phyloP scores from a whole-genome alignment of 2,888 invertebrate species.

The Apomyelois bistriatella region DNA sequence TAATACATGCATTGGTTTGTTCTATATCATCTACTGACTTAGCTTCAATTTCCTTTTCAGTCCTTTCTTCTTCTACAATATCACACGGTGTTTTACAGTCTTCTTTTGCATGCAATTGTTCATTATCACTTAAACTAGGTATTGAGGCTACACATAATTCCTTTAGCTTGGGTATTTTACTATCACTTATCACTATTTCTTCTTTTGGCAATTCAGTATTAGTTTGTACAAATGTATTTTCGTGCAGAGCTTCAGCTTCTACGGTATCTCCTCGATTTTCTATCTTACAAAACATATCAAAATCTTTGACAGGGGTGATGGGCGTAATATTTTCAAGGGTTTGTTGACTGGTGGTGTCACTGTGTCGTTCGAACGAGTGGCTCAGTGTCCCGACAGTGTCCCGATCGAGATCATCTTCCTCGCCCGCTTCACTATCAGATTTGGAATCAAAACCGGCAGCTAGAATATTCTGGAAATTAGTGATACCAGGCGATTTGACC shows the following conservation, averaged over 20 bases:
- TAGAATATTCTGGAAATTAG: conserved; percentile 65
- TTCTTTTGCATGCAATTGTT: conserved; percentile 61
- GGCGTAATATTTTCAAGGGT: conserved; percentile 70
- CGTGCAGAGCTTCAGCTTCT: conserved; percentile 28
- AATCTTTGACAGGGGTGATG: conserved; percentile 63
- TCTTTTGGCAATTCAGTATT: conserved; percentile 62
- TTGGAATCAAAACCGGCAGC: conserved; percentile 49
- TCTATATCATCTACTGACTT: conserved; percentile 67
- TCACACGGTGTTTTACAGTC: conserved; percentile 71
- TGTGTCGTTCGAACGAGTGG: conserved; percentile 70
- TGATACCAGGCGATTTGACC: conserved; percentile 72
- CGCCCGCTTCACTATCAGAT: conserved; percentile 37
- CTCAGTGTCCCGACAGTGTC: conserved; percentile 68
- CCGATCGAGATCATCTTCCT: conserved; percentile 57
- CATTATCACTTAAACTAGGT: conserved; percentile 65
- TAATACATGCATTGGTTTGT: conserved; percentile 31
- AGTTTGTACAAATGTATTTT: conserved; percentile 29
- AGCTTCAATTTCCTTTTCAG: conserved; percentile 62
- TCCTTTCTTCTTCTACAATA: conserved; percentile 59
- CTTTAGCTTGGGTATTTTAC: conserved; percentile 61
- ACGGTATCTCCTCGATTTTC: conserved; percentile 31
- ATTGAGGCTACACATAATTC: conserved; percentile 65
- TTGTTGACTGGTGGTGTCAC: conserved; percentile 63
- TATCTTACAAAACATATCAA: conserved; percentile 38
- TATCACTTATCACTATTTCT: conserved; percentile 55